Base-by-base conservation (phyloP, 92 coral and sea anemone species). In the Parazoanthus atlanticus region DNA sequence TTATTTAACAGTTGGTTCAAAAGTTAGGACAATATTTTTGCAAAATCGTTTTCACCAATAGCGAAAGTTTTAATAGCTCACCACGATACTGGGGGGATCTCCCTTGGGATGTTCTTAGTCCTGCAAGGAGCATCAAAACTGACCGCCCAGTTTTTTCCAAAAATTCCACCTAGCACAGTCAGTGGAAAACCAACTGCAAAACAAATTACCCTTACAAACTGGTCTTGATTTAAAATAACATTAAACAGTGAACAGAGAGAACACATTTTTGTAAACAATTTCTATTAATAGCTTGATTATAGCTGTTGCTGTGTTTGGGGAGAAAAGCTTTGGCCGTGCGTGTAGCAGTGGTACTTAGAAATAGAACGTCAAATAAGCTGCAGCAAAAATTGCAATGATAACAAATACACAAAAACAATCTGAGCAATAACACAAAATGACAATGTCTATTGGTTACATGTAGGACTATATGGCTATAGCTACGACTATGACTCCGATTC, bases 111-210 rank as follows among this genome's bases (percentile, higher is more conserved):
- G 91, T 97, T 97, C 94, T 97, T 97, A 26, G 99, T 97, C 74
- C 99, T 94, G 85, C 99, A 97, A 1, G 99, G 99, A 29, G 99
- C 98, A 93, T 96, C 93, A 88, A 96, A 95, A 80, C 96, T 91
- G 15, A 95, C 91, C 6, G 99, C 93, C 98, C 94, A 97, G 90
- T 97, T 97, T 64, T 96, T 92, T 66, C 99, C 99, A 83, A 97
- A 96, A 29, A 97, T 97, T 31, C 99, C 99, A n/a, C 98, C 99
- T 67, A 97, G 90, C 46, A 97, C 96, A 21, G 99, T 97, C 74
- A 97, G 88, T 8, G 99, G 99, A 41, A 97, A 97, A 31, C 99
- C 99, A 82, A 97, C 99, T 96, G 86, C 58, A 88, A 71, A 25
- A 80, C 6, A 81, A 69, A 84, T 34, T 31, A 47, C 23, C 9